A percentile compares a stretch with the other conserved stretches of the same genome.
Evolutionary conservation across 1,140 invertebrate genomes (phyloP).

Genomic region (Cyphomyrmex costatus): DNA sequence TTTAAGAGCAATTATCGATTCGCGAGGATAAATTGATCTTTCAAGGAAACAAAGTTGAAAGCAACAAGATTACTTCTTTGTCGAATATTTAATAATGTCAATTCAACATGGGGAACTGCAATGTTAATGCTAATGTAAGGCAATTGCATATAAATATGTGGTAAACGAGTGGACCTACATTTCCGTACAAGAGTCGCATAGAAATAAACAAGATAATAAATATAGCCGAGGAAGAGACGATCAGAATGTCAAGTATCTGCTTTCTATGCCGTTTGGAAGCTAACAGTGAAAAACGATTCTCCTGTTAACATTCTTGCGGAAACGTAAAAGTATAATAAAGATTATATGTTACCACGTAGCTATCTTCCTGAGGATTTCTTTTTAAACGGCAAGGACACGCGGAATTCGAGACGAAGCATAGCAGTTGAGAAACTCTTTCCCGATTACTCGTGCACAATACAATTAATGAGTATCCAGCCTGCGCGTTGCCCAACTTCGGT

Average conservation of each 20-base stretch:
- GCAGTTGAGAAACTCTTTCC: constrained; percentile 55
- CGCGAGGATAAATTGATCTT: not conserved
- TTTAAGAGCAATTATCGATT: not conserved
- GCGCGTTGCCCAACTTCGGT: constrained; percentile 61
- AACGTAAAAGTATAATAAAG: not conserved
- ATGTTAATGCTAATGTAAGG: not conserved
- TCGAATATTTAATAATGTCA: not conserved
- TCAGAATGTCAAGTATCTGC: constrained; percentile 5
- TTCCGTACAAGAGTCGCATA: constrained; percentile 17
- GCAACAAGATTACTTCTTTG: not conserved
- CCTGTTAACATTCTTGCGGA: constrained; percentile 11
- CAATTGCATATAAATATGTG: not conserved
- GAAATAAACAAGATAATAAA: constrained; percentile 35
- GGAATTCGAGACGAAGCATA: constrained; percentile 19
- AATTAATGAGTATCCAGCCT: constrained; percentile 72
- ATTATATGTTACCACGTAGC: not conserved
- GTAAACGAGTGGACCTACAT: constrained; percentile 14
- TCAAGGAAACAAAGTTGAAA: not conserved
- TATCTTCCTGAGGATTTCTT: not conserved
- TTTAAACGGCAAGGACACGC: constrained; percentile 64
- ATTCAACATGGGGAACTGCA: not conserved
- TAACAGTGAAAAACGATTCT: not conserved
- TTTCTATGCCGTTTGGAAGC: not conserved
- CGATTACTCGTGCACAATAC: constrained; percentile 73
- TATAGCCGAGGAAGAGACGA: constrained; percentile 9